A percentile compares a stretch with the other conserved stretches of the same genome.
Evolutionary conservation across 2,113 vertebrate genomes (phyloP).

Genomic region (Myrmecophaga tridactyla): DNA sequence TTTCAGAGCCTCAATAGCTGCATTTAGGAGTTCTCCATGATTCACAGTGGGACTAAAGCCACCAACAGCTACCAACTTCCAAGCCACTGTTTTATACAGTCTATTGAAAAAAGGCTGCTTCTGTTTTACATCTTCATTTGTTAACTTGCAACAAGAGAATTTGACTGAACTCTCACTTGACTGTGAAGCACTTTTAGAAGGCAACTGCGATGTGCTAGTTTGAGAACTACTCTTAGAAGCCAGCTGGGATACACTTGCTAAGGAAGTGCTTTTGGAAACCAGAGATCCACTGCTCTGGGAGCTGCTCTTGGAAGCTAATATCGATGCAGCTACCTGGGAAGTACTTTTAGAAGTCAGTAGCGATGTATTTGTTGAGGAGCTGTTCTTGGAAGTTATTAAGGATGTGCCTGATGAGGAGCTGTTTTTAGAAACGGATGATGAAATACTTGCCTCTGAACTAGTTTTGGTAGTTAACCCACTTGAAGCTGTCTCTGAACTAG

Average conservation of each 20-base stretch:
- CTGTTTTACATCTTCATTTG: constrained; percentile 87
- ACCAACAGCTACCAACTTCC: constrained; percentile 97
- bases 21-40: constrained; percentile 92
- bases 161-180: constrained; percentile 74
- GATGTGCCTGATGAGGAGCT: constrained; percentile 59
- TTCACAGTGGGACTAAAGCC: constrained; percentile 94
- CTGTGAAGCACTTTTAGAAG: constrained; percentile 76
- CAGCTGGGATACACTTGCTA: constrained; percentile 61
- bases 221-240: constrained; percentile 74
- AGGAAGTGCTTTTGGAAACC: constrained; percentile 63
- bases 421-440: constrained; percentile 56
- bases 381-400: constrained; percentile 60
- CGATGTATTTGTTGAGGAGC: constrained; percentile 35
- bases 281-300: constrained; percentile 77
- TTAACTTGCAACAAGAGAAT: constrained; percentile 82
- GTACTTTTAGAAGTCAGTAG: constrained; percentile 80
- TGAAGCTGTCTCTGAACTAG: constrained; percentile 60
- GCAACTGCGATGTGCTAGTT: constrained; percentile 73
- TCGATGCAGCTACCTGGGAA: constrained; percentile 75
- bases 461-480: constrained; percentile 63
- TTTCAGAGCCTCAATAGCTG: constrained; percentile 94
- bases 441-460: constrained; percentile 57
- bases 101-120: constrained; percentile 97
- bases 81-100: constrained; percentile 96
- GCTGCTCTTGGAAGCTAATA: constrained; percentile 74